These are phyloP conservation scores for Bos indicus DNA, from an alignment of 2,113 vertebrate genomes.

Conservation along the genomic window DNA sequence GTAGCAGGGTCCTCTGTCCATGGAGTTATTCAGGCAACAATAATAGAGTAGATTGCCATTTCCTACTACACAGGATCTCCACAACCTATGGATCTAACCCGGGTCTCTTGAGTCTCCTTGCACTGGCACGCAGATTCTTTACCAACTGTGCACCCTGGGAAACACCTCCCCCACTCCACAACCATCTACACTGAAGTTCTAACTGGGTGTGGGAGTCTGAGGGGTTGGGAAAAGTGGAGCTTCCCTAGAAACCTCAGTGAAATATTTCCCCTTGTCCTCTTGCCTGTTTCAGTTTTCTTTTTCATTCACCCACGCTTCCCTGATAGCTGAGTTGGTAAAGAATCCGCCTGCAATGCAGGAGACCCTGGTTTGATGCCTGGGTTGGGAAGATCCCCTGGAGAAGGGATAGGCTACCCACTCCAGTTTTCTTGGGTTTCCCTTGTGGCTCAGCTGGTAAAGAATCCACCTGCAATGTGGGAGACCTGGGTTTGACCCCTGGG, in stretches of 20 bases:
- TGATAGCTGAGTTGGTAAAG: not conserved
- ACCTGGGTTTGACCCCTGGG: not conserved
- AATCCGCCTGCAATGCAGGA: not conserved
- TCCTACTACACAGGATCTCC: not conserved
- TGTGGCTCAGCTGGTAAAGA: not conserved
- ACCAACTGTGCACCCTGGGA: not conserved
- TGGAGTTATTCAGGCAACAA: not conserved
- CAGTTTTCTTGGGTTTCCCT: not conserved
- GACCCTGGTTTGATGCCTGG: not conserved
- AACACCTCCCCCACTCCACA: not conserved
- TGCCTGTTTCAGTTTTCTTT: not conserved
- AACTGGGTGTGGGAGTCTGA: not conserved
- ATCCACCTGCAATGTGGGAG: not conserved
- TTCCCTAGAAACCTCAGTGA: not conserved
- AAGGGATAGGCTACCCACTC: not conserved
- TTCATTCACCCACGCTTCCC: not conserved
- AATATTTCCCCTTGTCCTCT: not conserved
- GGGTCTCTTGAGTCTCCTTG: not conserved
- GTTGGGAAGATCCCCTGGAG: not conserved
- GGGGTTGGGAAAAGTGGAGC: not conserved
- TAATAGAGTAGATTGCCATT: not conserved
- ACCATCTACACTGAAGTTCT: not conserved
- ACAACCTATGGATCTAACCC: not conserved
- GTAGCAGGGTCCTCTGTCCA: not conserved
- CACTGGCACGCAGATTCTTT: not conserved